Percentiles rank a stretch among this genome's conserved stretches.
Conservation (phyloP, 1,140 invertebrate genomes). For the Phocides pigmalion region DNA sequence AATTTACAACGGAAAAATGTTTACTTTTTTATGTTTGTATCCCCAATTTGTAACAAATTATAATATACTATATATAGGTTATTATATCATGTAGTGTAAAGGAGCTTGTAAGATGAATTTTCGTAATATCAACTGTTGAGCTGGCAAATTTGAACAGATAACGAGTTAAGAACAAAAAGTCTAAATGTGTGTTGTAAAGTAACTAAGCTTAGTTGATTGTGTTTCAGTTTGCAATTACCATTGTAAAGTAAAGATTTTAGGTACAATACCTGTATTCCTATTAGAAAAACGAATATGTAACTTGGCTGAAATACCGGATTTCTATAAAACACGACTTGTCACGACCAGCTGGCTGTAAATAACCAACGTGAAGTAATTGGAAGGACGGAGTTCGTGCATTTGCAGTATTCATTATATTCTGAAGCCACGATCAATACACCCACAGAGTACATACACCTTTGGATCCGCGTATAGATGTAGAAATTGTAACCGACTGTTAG, state of each 20-base stretch:
- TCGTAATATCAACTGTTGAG: too few species aligned
- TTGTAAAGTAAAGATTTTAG: neutral
- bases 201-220: too few species aligned
- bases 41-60: too few species aligned
- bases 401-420: constrained; percentile 32
- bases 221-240: neutral
- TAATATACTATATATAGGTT: too few species aligned
- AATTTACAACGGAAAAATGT: too few species aligned
- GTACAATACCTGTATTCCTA: neutral
- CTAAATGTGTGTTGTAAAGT: too few species aligned
- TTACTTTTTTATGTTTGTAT: too few species aligned
- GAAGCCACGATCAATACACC: constrained; percentile 33
- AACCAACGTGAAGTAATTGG: constrained; percentile 39
- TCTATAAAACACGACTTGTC: constrained; percentile 32
- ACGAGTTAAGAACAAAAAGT: too few species aligned
- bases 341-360: constrained; percentile 32
- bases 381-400: constrained; percentile 38
- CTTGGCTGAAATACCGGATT: constrained; percentile 24
- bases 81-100: too few species aligned
- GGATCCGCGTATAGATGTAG: constrained; percentile 21
- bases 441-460: too few species aligned
- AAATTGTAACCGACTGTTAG: neutral
- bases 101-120: too few species aligned
- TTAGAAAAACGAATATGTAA: constrained; percentile 17
- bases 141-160: too few species aligned